phyloP scores from a whole-genome alignment of 2,888 invertebrate species.

The Monoplex corrugatus region DNA sequence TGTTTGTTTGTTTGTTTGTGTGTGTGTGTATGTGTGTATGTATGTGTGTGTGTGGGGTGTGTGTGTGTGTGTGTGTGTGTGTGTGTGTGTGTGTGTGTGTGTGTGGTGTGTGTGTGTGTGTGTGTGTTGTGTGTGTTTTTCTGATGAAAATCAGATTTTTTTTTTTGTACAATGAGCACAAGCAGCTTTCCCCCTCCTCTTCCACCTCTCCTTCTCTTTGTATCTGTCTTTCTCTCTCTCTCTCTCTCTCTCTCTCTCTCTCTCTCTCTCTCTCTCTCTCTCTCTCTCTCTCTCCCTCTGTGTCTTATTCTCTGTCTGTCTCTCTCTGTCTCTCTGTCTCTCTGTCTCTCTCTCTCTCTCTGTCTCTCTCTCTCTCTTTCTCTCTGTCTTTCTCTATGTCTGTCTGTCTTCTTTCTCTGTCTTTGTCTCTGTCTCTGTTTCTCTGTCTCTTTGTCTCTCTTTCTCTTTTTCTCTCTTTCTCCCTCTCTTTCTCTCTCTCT shows the following conservation, averaged over 20 bases:
- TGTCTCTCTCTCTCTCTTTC: not conserved
- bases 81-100: no score
- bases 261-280: not conserved
- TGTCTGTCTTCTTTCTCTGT: not conserved
- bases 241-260: no score
- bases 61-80: no score
- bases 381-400: not conserved
- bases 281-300: not conserved
- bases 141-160: not conserved
- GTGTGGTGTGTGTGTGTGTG: no score
- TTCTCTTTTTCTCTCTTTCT: not conserved
- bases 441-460: no score
- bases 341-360: not conserved
- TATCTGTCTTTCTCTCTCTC: not conserved
- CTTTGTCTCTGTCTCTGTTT: no score
- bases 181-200: not conserved
- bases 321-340: not conserved
- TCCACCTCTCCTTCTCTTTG: not conserved
- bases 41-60: no score
- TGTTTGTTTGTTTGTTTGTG: no score
- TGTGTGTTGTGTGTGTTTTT: no score
- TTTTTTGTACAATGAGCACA: not conserved
- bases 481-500: not conserved
- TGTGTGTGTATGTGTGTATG: no score
- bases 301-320: not conserved